Percentiles rank a stretch among this genome's conserved stretches.
phyloP scores from a whole-genome alignment of 2,888 invertebrate species.

The Drosophila subsilvestris region DNA sequence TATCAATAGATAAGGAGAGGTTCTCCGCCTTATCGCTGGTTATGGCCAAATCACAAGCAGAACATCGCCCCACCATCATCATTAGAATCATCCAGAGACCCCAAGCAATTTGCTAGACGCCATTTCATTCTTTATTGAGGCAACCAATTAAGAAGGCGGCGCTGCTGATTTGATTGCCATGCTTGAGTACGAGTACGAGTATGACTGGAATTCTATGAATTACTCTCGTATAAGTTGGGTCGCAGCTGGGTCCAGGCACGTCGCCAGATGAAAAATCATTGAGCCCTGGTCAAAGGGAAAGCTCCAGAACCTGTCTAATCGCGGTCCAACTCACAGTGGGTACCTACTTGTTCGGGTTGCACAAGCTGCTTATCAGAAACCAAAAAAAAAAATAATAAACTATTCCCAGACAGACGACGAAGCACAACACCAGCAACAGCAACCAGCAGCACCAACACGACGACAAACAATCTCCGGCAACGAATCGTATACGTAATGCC shows the following conservation, averaged over 20 bases:
- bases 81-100: constrained; percentile 16
- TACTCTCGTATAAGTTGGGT: constrained; percentile 14
- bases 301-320: constrained; percentile 18
- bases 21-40: constrained; percentile 21
- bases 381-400: constrained; percentile 10
- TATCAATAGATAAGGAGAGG: constrained; percentile 37
- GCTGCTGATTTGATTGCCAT: constrained; percentile 36
- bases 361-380: constrained; percentile 37
- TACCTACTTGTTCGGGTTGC: constrained; percentile 9
- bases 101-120: constrained; percentile 51
- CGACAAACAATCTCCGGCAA: constrained; percentile 20
- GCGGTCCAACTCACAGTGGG: constrained; percentile 2
- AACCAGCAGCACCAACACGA: neutral
- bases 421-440: constrained; percentile 17
- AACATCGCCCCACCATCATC: constrained; percentile 24
- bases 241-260: constrained; percentile 2
- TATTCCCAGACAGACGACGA: constrained; percentile 3
- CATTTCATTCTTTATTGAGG: constrained; percentile 45
- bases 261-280: constrained; percentile 12
- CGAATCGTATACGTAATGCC: constrained; percentile 49
- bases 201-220: constrained; percentile 25
- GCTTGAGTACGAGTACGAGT: constrained; percentile 17
- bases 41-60: constrained; percentile 36
- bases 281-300: constrained; percentile 1
- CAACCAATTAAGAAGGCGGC: constrained; percentile 62